Percentiles rank a stretch among this genome's conserved stretches.
phyloP scores from a whole-genome alignment of 2,888 invertebrate species.

The Meloe dianella region DNA sequence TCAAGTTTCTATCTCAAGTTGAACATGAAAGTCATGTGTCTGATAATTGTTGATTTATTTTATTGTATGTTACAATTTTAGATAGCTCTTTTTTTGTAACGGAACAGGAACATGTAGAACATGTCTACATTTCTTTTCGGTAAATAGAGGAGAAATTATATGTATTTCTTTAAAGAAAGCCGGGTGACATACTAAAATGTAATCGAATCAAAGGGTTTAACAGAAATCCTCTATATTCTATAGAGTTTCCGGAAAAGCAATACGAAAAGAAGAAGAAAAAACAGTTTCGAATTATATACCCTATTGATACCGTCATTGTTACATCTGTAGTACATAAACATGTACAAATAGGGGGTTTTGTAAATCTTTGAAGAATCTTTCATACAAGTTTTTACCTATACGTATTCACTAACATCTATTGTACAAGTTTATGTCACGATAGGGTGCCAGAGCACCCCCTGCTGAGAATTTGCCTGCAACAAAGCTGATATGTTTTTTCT shows the following conservation, averaged over 20 bases:
- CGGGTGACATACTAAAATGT: background rate
- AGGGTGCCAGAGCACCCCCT: conserved; percentile 2
- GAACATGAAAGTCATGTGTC: conserved; percentile 8
- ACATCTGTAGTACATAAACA: background rate
- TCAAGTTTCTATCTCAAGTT: background rate
- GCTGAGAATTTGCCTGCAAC: conserved; percentile 1
- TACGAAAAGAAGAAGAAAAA: background rate
- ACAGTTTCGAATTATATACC: background rate
- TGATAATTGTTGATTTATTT: conserved; percentile 8
- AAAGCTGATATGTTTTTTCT: conserved; percentile 11
- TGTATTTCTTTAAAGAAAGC: no score
- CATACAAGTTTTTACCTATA: background rate
- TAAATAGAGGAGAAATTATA: background rate
- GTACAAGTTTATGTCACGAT: conserved; percentile 7
- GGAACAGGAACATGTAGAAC: background rate
- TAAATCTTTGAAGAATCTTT: background rate
- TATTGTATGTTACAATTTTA: background rate
- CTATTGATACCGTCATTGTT: background rate
- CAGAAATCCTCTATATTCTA: background rate
- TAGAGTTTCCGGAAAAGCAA: background rate
- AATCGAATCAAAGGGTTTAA: background rate
- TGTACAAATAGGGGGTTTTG: background rate
- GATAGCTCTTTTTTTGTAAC: background rate
- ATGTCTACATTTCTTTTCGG: background rate
- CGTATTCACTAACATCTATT: background rate